These are phyloP conservation scores for Magallana ariakensis DNA, from an alignment of 1,140 invertebrate species.

Conservation along the genomic window DNA sequence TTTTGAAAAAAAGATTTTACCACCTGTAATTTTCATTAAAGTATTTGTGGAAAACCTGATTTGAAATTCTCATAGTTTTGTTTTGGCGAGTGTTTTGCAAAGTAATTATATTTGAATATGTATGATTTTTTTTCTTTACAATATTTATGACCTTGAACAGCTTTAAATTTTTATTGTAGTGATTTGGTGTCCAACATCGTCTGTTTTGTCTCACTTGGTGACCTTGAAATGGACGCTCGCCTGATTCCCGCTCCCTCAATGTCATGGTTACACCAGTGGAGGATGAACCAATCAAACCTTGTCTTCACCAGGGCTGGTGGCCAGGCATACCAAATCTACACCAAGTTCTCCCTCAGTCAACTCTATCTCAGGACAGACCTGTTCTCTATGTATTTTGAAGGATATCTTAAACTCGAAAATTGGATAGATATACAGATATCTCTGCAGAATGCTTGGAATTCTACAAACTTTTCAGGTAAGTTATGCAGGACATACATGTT, in stretches of 20 bases:
- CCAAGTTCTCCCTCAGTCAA: not conserved
- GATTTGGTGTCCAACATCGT: constrained; percentile 34
- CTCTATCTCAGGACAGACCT: not conserved
- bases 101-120: no score
- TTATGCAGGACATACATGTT: not conserved
- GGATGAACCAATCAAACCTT: constrained; percentile 3
- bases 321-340: constrained; percentile 15
- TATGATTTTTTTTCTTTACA: no score
- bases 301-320: constrained; percentile 19
- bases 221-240: constrained; percentile 32
- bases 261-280: constrained; percentile 22
- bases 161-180: constrained; percentile 24
- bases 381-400: constrained; percentile 7
- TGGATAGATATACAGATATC: not conserved
- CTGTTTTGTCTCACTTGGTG: constrained; percentile 5
- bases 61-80: no score
- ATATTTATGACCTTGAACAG: no score
- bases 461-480: not conserved
- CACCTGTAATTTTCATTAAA: no score
- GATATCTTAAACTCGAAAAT: not conserved
- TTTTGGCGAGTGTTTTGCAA: no score
- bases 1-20: no score
- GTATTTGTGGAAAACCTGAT: no score
- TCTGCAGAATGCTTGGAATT: constrained; percentile 11
- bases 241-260: constrained; percentile 2